A percentile compares a stretch with the other conserved stretches of the same genome.
Evolutionary conservation across 2,888 invertebrate species (phyloP).

Genomic region (Macaria notata): DNA sequence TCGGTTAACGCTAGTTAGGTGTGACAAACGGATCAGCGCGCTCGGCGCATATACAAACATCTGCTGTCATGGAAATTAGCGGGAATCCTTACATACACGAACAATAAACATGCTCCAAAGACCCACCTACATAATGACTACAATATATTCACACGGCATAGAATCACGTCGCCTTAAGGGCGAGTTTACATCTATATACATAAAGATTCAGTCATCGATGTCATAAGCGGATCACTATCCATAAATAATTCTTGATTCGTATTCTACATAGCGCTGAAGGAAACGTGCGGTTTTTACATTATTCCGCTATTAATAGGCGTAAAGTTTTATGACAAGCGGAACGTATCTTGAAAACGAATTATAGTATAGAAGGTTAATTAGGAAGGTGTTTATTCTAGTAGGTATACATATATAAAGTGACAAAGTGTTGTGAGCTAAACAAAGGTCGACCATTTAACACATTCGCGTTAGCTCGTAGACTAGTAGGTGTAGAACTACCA

Average conservation of each 20-base stretch:
- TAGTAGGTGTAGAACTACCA: too few relatives aligned
- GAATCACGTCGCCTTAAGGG: constrained; percentile 37
- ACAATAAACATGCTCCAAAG: background rate
- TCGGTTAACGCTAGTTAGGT: constrained; percentile 1
- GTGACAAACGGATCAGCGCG: constrained; percentile 1
- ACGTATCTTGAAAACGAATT: constrained; percentile 21
- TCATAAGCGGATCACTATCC: constrained; percentile 39
- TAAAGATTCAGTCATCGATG: constrained; percentile 38
- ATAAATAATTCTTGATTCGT: constrained; percentile 43
- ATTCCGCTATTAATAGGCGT: constrained; percentile 22
- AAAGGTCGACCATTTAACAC: constrained; percentile 1
- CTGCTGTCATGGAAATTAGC: constrained; percentile 6
- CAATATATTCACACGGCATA: constrained; percentile 35
- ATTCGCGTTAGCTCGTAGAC: background rate
- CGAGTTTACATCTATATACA: constrained; percentile 42
- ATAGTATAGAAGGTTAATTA: background rate
- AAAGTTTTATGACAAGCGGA: constrained; percentile 25
- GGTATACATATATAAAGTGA: too few relatives aligned
- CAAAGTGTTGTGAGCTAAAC: too few relatives aligned
- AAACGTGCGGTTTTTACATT: constrained; percentile 26
- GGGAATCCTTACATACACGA: constrained; percentile 27
- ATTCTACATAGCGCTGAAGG: constrained; percentile 33
- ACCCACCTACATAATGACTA: background rate
- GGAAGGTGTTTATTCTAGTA: too few relatives aligned
- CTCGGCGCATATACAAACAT: constrained; percentile 2